A percentile compares a stretch with the other conserved stretches of the same genome.
phyloP scores from a whole-genome alignment of 2,888 invertebrate genomes.

The Drosophila longiperda region DNA sequence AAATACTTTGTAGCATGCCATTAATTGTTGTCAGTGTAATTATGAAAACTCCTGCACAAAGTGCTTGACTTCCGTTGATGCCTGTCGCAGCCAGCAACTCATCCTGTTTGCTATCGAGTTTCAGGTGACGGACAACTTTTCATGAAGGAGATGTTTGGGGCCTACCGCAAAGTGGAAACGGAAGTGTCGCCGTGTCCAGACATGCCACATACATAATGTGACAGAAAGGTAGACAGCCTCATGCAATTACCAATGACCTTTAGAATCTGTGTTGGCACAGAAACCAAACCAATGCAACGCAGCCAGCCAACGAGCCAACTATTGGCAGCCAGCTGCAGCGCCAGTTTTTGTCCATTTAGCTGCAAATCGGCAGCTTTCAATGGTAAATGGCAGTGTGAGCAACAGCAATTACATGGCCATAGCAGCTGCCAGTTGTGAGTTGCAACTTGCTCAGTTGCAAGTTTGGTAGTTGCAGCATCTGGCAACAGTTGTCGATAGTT shows the following conservation, averaged over 20 bases:
- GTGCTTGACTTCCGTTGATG: slow-evolving; percentile 66
- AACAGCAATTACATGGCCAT: slow-evolving; percentile 66
- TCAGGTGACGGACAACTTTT: slow-evolving; percentile 34
- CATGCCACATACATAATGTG: slow-evolving; percentile 30
- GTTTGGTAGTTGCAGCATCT: slow-evolving; percentile 14
- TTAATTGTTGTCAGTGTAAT: slow-evolving; percentile 24
- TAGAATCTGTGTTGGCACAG: slow-evolving; percentile 72
- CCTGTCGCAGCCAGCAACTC: slow-evolving; percentile 42
- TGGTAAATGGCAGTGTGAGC: slow-evolving; percentile 74
- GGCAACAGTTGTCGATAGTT: slow-evolving; percentile 17
- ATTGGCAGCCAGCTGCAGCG: slow-evolving; percentile 21
- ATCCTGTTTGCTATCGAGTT: slow-evolving; percentile 67
- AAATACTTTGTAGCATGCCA: neutral
- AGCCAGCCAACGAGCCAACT: slow-evolving; percentile 5
- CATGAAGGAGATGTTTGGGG: slow-evolving; percentile 45
- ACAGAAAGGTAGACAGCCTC: slow-evolving; percentile 45
- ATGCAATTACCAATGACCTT: slow-evolving; percentile 70
- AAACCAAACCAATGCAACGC: slow-evolving; percentile 67
- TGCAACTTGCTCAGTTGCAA: slow-evolving; percentile 17
- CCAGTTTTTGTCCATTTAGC: slow-evolving; percentile 67
- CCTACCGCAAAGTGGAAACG: slow-evolving; percentile 81
- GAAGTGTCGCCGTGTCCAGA: slow-evolving; percentile 74
- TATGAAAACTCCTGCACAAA: slow-evolving; percentile 45
- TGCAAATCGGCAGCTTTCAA: slow-evolving; percentile 67
- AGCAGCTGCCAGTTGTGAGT: slow-evolving; percentile 40